A percentile compares a stretch with the other conserved stretches of the same genome.
Evolutionary conservation across 1,140 invertebrate genomes (phyloP).

Genomic region (Phymorhynchus buccinoides): DNA sequence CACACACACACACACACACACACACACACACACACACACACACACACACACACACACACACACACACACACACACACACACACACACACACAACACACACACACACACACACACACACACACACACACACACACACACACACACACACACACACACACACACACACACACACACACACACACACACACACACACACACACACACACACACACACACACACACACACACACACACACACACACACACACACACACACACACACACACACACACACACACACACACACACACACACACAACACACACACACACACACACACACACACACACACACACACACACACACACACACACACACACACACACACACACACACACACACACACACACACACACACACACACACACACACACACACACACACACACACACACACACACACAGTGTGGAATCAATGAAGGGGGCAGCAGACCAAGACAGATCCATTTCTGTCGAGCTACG

Average conservation of each 20-base stretch:
- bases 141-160: neutral
- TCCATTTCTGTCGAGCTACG: too few relatives aligned
- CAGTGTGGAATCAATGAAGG: too few relatives aligned
- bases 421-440: neutral
- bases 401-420: neutral
- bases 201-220: constrained; percentile 8
- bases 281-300: neutral
- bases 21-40: neutral
- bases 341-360: neutral
- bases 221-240: neutral
- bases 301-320: neutral
- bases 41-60: neutral
- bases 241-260: neutral
- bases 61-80: constrained; percentile 1
- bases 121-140: neutral
- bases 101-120: neutral
- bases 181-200: neutral
- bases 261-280: neutral
- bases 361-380: neutral
- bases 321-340: constrained; percentile 2
- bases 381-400: neutral
- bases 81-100: neutral
- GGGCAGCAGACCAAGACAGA: too few relatives aligned
- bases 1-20: neutral
- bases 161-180: neutral